A percentile compares a stretch with the other conserved stretches of the same genome.
Evolutionary conservation across 2,797 vertebrate genomes (phyloP).

Genomic region (Cichlasoma orientale): DNA sequence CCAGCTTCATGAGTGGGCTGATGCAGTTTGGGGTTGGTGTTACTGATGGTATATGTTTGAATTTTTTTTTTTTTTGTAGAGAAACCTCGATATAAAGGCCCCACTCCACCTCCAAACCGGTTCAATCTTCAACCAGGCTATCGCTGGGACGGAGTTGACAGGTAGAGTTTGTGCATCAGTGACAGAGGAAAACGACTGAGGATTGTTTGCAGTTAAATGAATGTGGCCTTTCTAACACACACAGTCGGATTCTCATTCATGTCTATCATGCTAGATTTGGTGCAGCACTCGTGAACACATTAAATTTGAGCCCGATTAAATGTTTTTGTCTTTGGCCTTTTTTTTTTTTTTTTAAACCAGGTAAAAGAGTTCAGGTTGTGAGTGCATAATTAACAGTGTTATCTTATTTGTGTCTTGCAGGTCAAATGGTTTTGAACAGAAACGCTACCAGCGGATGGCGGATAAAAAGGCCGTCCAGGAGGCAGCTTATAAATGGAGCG

Average conservation of each 20-base stretch:
- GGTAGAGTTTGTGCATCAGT: constrained; percentile 72
- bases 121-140: constrained; percentile 94
- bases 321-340: not conserved
- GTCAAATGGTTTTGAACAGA: constrained; percentile 96
- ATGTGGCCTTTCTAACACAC: not conserved
- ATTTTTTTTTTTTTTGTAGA: constrained; percentile 69
- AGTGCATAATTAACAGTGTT: not conserved
- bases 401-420: constrained; percentile 67
- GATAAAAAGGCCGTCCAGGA: constrained; percentile 93
- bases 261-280: not conserved
- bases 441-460: constrained; percentile 87
- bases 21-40: not conserved
- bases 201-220: not conserved
- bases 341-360: not conserved
- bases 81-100: constrained; percentile 89
- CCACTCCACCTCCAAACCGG: constrained; percentile 91
- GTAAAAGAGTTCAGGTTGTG: not conserved
- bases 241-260: not conserved
- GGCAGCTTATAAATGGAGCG: constrained; percentile 96
- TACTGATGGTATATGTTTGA: not conserved
- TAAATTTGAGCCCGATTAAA: not conserved
- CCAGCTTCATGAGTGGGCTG: not conserved
- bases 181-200: not conserved
- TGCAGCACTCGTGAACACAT: not conserved
- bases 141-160: constrained; percentile 97